Evolutionary conservation across 2,888 invertebrate genomes (phyloP).

Genomic region (Empis stercorea): DNA sequence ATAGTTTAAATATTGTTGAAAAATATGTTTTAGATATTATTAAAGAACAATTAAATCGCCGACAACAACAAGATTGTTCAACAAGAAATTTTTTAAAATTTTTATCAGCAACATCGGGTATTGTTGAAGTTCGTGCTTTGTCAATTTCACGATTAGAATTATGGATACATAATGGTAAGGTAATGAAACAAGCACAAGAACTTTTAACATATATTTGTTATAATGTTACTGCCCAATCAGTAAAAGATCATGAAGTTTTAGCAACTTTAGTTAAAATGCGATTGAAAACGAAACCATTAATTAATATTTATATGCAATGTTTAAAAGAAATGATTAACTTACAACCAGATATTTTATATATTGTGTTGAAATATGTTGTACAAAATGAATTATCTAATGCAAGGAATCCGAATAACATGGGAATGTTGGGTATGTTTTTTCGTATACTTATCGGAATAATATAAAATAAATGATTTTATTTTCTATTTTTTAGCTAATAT

Average conservation of each 20-base stretch:
- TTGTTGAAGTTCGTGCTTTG: conserved; percentile 52
- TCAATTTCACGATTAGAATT: conserved; percentile 57
- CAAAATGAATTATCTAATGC: conserved; percentile 90
- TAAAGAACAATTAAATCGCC: conserved; percentile 71
- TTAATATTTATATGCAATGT: conserved; percentile 77
- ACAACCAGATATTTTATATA: conserved; percentile 70
- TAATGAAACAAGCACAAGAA: conserved; percentile 85
- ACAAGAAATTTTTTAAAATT: conserved; percentile 80
- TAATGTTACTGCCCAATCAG: conserved; percentile 64
- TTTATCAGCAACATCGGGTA: conserved; percentile 72
- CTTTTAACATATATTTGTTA: conserved; percentile 79
- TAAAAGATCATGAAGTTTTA: conserved; percentile 61
- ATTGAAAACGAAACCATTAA: conserved; percentile 84
- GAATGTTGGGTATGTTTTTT: conserved; percentile 47
- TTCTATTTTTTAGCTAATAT: conserved; percentile 48
- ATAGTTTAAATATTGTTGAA: conserved; percentile 41
- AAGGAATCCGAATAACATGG: conserved; percentile 90
- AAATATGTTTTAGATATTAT: conserved; percentile 73
- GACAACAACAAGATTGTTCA: conserved; percentile 76
- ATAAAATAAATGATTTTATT: not conserved
- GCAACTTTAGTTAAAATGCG: conserved; percentile 78
- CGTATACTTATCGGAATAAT: too few relatives aligned
- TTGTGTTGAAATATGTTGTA: conserved; percentile 79
- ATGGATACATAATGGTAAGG: conserved; percentile 93
- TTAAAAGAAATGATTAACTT: conserved; percentile 81